Conservation (phyloP, 2,888 invertebrate species). For the Hylaea fasciaria region DNA sequence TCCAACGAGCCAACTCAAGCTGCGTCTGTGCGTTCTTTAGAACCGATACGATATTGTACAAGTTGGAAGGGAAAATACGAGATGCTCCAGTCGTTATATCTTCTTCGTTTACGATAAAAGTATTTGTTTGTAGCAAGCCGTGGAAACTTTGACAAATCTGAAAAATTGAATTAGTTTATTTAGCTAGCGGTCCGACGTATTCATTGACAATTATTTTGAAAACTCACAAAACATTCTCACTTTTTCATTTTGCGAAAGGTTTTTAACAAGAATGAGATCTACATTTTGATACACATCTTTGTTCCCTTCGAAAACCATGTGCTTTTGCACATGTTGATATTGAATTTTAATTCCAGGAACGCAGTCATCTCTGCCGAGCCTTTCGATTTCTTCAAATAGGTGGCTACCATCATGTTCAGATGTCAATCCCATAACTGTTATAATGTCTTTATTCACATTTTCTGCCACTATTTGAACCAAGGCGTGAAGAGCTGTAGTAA, state of each 20-base stretch:
- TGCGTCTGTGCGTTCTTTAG: conserved; percentile 23
- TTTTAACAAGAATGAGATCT: conserved; percentile 42
- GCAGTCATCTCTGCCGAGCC: conserved; percentile 8
- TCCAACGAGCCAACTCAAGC: conserved; percentile 44
- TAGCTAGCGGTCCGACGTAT: too few species aligned
- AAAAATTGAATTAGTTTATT: neutral
- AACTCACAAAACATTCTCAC: too few species aligned
- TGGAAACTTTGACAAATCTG: conserved; percentile 4
- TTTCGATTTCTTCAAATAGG: conserved; percentile 35
- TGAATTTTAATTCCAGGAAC: conserved; percentile 30
- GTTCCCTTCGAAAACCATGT: neutral
- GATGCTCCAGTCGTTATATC: neutral
- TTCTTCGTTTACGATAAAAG: conserved; percentile 18
- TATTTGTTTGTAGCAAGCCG: neutral
- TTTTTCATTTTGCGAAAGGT: conserved; percentile 38
- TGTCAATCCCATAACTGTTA: conserved; percentile 42
- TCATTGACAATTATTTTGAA: too few species aligned
- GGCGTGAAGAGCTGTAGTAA: conserved; percentile 37
- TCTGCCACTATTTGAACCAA: conserved; percentile 50
- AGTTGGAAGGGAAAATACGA: neutral
- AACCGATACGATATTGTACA: conserved; percentile 12
- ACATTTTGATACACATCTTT: conserved; percentile 10
- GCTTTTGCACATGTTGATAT: conserved; percentile 23
- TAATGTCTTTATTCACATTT: conserved; percentile 43
- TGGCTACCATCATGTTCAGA: conserved; percentile 9